Conservation (phyloP, 2,113 vertebrate genomes). For the Trichomycterus rosablanca region DNA sequence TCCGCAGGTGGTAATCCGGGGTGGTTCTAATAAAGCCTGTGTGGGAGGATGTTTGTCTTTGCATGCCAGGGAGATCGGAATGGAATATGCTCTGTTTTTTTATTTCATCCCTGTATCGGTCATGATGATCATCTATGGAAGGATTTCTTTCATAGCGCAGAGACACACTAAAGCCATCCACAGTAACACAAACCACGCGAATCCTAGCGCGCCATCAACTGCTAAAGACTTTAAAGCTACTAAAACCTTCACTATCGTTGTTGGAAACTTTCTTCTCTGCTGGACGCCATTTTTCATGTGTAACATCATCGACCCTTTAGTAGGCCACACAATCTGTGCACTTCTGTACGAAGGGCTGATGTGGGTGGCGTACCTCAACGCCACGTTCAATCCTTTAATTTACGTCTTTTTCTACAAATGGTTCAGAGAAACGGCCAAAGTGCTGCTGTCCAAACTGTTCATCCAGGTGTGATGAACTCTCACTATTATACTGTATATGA, state of each 20-base stretch:
- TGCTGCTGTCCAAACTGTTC: slow-evolving; percentile 51
- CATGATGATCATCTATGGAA: slow-evolving; percentile 33
- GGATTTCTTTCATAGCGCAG: slow-evolving; percentile 30
- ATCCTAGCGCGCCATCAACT: slow-evolving; percentile 30
- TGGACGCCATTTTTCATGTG: slow-evolving; percentile 78
- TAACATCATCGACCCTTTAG: slow-evolving; percentile 64
- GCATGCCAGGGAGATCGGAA: slow-evolving; percentile 66
- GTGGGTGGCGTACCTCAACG: slow-evolving; percentile 80
- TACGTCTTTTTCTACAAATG: slow-evolving; percentile 76
- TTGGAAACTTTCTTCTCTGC: slow-evolving; percentile 73
- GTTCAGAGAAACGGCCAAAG: slow-evolving; percentile 72
- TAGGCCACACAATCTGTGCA: slow-evolving; percentile 59
- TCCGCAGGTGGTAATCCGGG: slow-evolving; percentile 61
- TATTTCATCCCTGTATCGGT: slow-evolving; percentile 63
- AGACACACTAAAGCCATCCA: slow-evolving; percentile 50
- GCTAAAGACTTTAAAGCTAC: slow-evolving; percentile 70
- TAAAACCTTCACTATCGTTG: slow-evolving; percentile 69
- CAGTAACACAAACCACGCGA: slow-evolving; percentile 42
- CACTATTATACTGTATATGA: too few species aligned
- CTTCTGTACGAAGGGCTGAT: slow-evolving; percentile 63
- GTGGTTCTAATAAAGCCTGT: slow-evolving; percentile 55
- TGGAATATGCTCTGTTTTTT: slow-evolving; percentile 63
- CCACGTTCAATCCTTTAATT: slow-evolving; percentile 73
- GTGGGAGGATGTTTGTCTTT: slow-evolving; percentile 65
- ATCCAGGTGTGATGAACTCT: neutral